phyloP scores from a whole-genome alignment of 2,797 vertebrate species.

The Bucorvus abyssinicus region DNA sequence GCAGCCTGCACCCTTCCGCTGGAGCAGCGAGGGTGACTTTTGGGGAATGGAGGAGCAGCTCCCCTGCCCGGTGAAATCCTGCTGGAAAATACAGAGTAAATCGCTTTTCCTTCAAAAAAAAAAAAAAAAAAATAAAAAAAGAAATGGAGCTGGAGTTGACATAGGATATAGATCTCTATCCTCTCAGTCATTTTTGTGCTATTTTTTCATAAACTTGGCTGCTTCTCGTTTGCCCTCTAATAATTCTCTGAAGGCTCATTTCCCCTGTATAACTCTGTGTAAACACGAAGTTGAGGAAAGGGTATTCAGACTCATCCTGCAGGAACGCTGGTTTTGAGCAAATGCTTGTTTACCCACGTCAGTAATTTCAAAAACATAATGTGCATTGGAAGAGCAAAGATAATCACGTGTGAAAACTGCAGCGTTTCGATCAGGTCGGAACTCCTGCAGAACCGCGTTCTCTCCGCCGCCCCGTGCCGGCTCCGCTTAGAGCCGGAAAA shows the following conservation, averaged over 20 bases:
- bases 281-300: slow-evolving; percentile 73
- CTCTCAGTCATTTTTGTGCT: slow-evolving; percentile 62
- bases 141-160: slow-evolving; percentile 61
- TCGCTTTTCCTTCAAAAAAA: slow-evolving; percentile 32
- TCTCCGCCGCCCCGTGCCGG: background rate
- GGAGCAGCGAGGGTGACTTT: too few relatives aligned
- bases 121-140: slow-evolving; percentile 50
- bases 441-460: background rate
- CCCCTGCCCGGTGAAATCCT: background rate
- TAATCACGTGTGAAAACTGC: background rate
- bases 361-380: slow-evolving; percentile 69
- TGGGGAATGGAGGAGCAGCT: background rate
- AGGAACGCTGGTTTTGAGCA: slow-evolving; percentile 63
- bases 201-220: slow-evolving; percentile 72
- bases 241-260: slow-evolving; percentile 64
- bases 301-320: slow-evolving; percentile 62
- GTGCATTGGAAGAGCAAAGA: slow-evolving; percentile 58
- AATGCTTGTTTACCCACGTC: slow-evolving; percentile 71
- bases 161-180: slow-evolving; percentile 70
- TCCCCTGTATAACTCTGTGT: slow-evolving; percentile 73
- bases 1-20: too few relatives aligned
- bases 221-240: slow-evolving; percentile 64
- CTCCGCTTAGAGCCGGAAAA: background rate
- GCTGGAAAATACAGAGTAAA: slow-evolving; percentile 51
- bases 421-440: background rate